Conservation (phyloP, 2,113 vertebrate genomes). For the Edolisoma coerulescens region DNA sequence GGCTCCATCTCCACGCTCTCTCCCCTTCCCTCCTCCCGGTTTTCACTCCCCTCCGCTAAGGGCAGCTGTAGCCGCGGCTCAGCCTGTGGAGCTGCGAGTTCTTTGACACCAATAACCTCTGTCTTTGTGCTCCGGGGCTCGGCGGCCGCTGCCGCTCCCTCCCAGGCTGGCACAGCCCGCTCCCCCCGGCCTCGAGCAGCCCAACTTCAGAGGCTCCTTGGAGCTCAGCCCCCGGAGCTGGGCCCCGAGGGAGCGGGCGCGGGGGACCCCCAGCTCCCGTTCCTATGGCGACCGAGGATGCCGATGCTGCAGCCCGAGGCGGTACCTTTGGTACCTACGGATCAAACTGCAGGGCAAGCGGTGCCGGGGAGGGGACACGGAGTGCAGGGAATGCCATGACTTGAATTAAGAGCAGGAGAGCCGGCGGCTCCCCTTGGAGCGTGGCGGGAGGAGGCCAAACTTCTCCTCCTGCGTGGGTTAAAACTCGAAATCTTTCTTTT, state of each 20-base stretch:
- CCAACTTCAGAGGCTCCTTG: slow-evolving; percentile 34
- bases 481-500: neutral
- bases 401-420: slow-evolving; percentile 21
- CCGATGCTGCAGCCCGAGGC: slow-evolving; percentile 49
- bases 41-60: neutral
- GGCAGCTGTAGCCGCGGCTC: neutral
- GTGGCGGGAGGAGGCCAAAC: neutral
- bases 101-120: slow-evolving; percentile 63
- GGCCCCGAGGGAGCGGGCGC: neutral
- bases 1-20: neutral
- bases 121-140: slow-evolving; percentile 35
- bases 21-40: neutral
- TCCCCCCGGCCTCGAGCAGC: neutral
- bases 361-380: slow-evolving; percentile 17
- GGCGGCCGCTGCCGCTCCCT: neutral
- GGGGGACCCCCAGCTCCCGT: slow-evolving; percentile 8
- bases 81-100: neutral
- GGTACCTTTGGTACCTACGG: slow-evolving; percentile 47
- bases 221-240: slow-evolving; percentile 43
- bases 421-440: neutral
- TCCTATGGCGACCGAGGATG: slow-evolving; percentile 69
- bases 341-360: slow-evolving; percentile 55
- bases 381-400: slow-evolving; percentile 7
- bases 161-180: neutral
- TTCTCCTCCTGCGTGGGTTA: neutral